A percentile compares a stretch with the other conserved stretches of the same genome.
These are phyloP conservation scores for Phaonia tiefii DNA, from an alignment of 2,888 invertebrate species.

Conservation along the genomic window DNA sequence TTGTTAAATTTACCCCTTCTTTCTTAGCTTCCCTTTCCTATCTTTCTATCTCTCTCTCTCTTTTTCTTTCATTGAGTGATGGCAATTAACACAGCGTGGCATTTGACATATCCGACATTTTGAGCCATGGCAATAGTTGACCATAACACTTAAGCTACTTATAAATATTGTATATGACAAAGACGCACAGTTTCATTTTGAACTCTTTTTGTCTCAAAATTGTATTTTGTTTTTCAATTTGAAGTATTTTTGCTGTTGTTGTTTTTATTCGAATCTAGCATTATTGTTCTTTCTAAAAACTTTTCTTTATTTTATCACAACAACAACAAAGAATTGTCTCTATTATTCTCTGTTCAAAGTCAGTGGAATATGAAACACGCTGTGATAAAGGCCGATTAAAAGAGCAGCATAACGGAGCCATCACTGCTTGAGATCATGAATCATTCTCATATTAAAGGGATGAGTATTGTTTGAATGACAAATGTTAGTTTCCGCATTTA, in stretches of 20 bases:
- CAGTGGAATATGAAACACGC: constrained; percentile 45
- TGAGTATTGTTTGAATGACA: neutral
- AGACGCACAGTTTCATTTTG: neutral
- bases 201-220: neutral
- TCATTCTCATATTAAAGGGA: neutral
- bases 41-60: too few relatives aligned
- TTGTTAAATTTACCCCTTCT: neutral
- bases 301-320: constrained; percentile 24
- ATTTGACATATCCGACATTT: constrained; percentile 50
- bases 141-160: constrained; percentile 39
- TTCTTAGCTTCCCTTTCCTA: neutral
- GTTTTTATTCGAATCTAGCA: constrained; percentile 3
- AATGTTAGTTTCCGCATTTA: too few relatives aligned
- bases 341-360: constrained; percentile 34
- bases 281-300: constrained; percentile 6
- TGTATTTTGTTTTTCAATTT: constrained; percentile 13
- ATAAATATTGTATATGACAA: too few relatives aligned
- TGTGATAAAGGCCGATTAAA: neutral
- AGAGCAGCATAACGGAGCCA: neutral
- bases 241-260: neutral
- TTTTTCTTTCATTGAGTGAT: neutral
- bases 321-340: neutral
- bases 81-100: constrained; percentile 46
- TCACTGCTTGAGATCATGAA: constrained; percentile 2
- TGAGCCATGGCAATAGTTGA: constrained; percentile 22